These are phyloP conservation scores for Stratiolaelaps scimitus DNA, from an alignment of 1,140 invertebrate species.

Conservation along the genomic window DNA sequence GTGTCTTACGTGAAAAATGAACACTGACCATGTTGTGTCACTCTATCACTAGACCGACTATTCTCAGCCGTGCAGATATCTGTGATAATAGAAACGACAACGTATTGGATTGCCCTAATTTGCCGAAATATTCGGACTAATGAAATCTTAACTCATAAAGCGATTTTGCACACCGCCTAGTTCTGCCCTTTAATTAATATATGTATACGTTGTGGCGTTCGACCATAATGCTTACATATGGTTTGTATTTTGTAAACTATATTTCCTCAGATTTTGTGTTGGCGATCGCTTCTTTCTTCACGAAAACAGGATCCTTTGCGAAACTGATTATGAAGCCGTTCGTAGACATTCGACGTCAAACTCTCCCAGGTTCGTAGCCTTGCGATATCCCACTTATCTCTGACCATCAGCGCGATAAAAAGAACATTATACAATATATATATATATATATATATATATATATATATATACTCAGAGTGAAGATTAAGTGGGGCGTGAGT, in stretches of 20 bases:
- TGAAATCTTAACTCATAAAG: not conserved
- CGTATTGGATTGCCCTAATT: not conserved
- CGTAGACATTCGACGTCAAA: slow-evolving; percentile 13
- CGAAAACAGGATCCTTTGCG: slow-evolving; percentile 84
- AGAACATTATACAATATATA: too few species aligned
- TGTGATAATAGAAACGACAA: not conserved
- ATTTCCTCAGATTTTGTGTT: slow-evolving; percentile 69
- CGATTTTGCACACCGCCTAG: not conserved
- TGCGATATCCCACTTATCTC: not conserved
- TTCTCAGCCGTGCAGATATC: too few species aligned
- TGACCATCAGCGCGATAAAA: too few species aligned
- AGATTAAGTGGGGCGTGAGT: too few species aligned
- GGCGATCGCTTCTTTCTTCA: slow-evolving; percentile 81
- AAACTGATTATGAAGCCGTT: slow-evolving; percentile 72
- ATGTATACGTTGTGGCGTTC: not conserved
- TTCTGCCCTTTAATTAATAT: not conserved
- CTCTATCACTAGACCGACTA: too few species aligned
- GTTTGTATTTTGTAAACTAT: slow-evolving; percentile 30
- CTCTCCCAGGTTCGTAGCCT: slow-evolving; percentile 12
- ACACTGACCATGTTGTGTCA: too few species aligned
- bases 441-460: too few species aligned
- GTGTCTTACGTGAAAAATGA: too few species aligned
- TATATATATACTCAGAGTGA: too few species aligned
- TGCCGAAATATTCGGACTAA: not conserved
- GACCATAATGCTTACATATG: too few species aligned